Evolutionary conservation across 2,888 invertebrate genomes (phyloP), one percentile per base, ranked within the genome.

Genomic region (Brenthis hecate): DNA sequence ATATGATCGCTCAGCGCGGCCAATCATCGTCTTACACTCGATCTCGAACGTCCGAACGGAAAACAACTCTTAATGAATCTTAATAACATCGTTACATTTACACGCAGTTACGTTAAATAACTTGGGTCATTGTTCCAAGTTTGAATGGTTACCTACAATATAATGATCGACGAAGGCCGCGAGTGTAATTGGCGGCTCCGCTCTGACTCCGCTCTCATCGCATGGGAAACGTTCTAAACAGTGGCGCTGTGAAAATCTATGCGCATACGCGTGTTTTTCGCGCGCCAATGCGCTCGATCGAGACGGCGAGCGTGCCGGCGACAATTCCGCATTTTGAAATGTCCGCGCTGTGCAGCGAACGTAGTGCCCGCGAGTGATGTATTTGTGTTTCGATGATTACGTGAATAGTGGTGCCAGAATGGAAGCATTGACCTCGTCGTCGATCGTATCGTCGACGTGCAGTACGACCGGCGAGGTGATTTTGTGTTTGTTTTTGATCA

Each of bases 231-330:
- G 76, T 73, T 74, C 78, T 80, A 81, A 85, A 82, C 88, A 91
- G 89, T 90, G 88, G 85, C 87, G 81, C 82, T 81, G 88, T 84
- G 88, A 83, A 84, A 85, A 86, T 82, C 82, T 80, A 73, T 81
- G 85, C 85, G 91, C 84, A 83, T 80, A 81, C 90, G 88, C 91
- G 91, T 86, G 85, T 88, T 81, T 80, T 83, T 81, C 80, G 83
- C 82, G 78, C 74, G 72, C 70, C 69, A 65, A 71, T 68, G 72
- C 71, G 70, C 70, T 69, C 71, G 71, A 69, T 54, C 68, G 66
- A 54, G 62, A 65, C 54, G 60, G 53, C 43, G 69, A 58, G 76
- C 74, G 78, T 75, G 78, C 76, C 79, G 80, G 81, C 81, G 84
- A 85, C 84, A 82, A 82, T 81, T 82, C 85, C 82, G 85, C 86